Conservation (phyloP, 2,797 vertebrate genomes). For the Gouania willdenowi region DNA sequence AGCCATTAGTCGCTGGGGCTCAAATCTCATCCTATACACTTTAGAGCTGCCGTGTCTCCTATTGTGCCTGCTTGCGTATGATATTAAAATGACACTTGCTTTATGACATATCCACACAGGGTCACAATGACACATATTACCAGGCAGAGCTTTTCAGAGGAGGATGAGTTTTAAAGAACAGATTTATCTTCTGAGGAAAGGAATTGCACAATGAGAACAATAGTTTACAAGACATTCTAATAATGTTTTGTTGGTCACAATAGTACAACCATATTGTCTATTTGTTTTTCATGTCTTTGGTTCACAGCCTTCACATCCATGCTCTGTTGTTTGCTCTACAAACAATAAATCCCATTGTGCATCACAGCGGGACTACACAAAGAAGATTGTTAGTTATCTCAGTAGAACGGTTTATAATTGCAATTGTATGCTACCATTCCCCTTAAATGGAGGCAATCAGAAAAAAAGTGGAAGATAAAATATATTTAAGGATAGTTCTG, state of each 20-base stretch:
- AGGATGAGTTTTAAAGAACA: too few relatives aligned
- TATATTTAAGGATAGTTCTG: too few relatives aligned
- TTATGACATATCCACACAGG: constrained; percentile 13
- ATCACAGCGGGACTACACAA: constrained; percentile 18
- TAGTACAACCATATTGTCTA: constrained; percentile 18
- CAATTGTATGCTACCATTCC: too few relatives aligned
- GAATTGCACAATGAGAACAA: neutral
- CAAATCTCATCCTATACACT: constrained; percentile 86
- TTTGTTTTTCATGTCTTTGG: constrained; percentile 61
- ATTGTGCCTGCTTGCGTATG: constrained; percentile 73
- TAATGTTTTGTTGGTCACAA: constrained; percentile 19
- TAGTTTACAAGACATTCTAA: constrained; percentile 4
- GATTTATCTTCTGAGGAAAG: neutral
- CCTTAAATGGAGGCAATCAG: too few relatives aligned
- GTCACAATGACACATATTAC: constrained; percentile 19
- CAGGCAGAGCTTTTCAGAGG: neutral
- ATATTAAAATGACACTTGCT: constrained; percentile 97
- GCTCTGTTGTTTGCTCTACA: constrained; percentile 14
- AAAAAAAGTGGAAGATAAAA: too few relatives aligned
- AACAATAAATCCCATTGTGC: constrained; percentile 47
- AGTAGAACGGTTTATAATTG: too few relatives aligned
- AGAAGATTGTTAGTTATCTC: constrained; percentile 16
- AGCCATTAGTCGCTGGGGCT: constrained; percentile 86
- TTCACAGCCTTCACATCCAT: constrained; percentile 80
- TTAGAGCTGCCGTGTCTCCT: constrained; percentile 87